Base-by-base conservation (phyloP, 30 jellyfish, hydroid and myxozoan species). In the Morbakka virulenta region DNA sequence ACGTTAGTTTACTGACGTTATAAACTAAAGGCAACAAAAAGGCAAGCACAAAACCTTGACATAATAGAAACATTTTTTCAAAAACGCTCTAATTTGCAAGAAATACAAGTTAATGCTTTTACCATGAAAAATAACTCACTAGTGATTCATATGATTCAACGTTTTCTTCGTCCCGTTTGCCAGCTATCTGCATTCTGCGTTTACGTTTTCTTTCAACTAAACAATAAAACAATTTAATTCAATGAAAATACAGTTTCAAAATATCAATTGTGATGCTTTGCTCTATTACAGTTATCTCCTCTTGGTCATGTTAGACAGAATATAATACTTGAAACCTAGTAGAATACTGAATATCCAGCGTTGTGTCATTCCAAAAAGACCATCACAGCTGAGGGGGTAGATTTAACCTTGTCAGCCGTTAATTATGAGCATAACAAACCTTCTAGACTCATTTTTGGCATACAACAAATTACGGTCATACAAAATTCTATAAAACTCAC, bases 171-270 rank as follows among this genome's bases (percentile, higher is more conserved):
- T 80, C 84, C 2, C 35, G 64, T 66, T 79, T 78, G 21, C 93
- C 94, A 4, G 95, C 95, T 49, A 91, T 74, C 67, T 57, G 68
- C 77, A 85, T 50, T 17, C 98, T 50, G 64, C 79, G 64, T 66
- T 77, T 31, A 32, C 98, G 87, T 50, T 91, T 91, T 73, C 69
- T 77, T 48, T 91, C 98, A 31, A 91, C 97, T 89, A 47, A 0
- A 63, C 24, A 3, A 22, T 32, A 47, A 69, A 28, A 74, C 32
- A 25, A 23, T 14, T 13, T 20, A 62, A 62, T 62, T 14, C 30
- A 14, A n/a, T n/a, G n/a, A 48, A 21, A 21, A 13, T 13, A 48
- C 17, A 13, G 20, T n/a, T 48, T 48, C 62, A 48, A 21, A 13
- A 13, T 48, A 48, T 21, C 0, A 21, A 13, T n/a, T 48, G 62